Conservation (phyloP, 64 coral and sea anemone genomes). For the Actinia equina region DNA sequence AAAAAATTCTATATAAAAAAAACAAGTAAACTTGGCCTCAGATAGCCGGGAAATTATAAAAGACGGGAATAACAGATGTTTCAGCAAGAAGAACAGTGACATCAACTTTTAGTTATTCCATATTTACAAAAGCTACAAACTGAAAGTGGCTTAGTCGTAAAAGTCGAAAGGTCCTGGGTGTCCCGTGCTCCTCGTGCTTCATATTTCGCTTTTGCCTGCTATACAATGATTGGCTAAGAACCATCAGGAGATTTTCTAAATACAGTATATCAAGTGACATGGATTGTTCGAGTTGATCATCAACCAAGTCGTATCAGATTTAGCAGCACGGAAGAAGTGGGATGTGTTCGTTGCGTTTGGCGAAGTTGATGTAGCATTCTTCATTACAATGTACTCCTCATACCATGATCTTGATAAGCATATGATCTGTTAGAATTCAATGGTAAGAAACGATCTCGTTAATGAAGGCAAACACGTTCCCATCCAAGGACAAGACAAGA, state of each 20-base stretch:
- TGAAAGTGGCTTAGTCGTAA: too few species aligned
- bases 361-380: background rate
- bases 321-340: background rate
- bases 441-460: background rate
- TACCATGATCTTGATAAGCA: background rate
- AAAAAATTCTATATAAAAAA: too few species aligned
- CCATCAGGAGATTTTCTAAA: slow-evolving; percentile 22
- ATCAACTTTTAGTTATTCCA: too few species aligned
- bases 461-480: background rate
- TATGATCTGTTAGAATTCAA: background rate
- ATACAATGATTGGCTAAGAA: background rate
- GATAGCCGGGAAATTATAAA: too few species aligned
- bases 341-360: background rate
- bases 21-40: too few species aligned
- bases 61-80: too few species aligned
- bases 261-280: background rate
- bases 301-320: background rate
- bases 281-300: slow-evolving; percentile 9
- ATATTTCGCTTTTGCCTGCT: background rate
- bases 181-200: background rate
- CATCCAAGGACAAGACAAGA: background rate
- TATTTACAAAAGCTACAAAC: too few species aligned
- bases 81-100: too few species aligned
- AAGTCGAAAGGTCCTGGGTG: background rate
- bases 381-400: background rate